Evolutionary conservation across 2,888 invertebrate species (phyloP), one percentile per base, ranked within the genome.

Genomic region (Brachypterus glaber): DNA sequence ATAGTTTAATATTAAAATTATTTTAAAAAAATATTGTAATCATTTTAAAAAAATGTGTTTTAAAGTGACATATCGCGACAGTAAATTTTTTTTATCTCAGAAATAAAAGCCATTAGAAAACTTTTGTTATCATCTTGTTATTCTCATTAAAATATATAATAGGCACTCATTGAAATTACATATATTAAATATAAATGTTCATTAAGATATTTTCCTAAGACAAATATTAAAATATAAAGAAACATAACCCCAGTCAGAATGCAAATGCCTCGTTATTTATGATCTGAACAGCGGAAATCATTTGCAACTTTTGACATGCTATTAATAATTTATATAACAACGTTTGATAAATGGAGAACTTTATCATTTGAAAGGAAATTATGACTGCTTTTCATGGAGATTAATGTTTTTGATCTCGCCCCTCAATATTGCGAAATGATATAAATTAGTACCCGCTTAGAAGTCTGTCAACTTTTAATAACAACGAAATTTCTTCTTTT

Each of bases 281-380:
- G 50, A 46, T 38, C 44, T 45, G 45, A 51, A 53, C 48, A 50
- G 51, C 51, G 59, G 58, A 59, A 59, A 59, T 59, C 57, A 58
- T 59, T 59, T 59, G 58, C 57, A 58, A 54, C 52, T 54, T 54
- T 53, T 58, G 58, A 59, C 59, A 48, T 52, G 57, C 55, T 57
- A 60, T 59, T 59, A 58, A 59, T 59, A 59, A 59, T 58, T 58
- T 59, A 59, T 59, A 55, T 54, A 59, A 59, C 57, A 55, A 51
- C 53, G 46, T 49, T 54, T 58, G 60, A 60, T 59, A 57, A 59
- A 60, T 59, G 57, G 49, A 56, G 49, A 58, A 58, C 58, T 59
- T 60, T 59, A 59, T 59, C 57, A 51, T 55, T 51, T 50, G 54
- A 58, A 55, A 57, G 59, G 57, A 59, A 59, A 60, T 60, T 59